phyloP scores from a whole-genome alignment of 2,888 invertebrate species.

The Punctoribates punctum region DNA sequence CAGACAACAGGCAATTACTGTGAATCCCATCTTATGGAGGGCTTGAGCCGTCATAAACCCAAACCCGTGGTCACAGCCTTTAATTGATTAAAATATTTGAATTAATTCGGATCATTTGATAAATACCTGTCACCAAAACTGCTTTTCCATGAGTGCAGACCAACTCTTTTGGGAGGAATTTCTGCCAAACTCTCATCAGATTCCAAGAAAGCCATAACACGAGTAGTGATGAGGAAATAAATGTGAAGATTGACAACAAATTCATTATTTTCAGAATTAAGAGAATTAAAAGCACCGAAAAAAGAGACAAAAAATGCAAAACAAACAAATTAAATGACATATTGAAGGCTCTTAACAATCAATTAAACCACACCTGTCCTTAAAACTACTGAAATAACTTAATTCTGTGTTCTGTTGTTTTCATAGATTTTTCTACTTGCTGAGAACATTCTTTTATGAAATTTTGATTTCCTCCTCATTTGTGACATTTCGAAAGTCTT shows the following conservation, averaged over 20 bases:
- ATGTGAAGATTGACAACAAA: background rate
- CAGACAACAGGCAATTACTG: constrained; percentile 28
- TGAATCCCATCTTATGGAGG: constrained; percentile 28
- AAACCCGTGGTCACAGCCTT: constrained; percentile 39
- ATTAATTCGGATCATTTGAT: background rate
- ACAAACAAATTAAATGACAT: background rate
- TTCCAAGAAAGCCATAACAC: background rate
- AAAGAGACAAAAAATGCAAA: background rate
- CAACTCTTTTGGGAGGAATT: background rate
- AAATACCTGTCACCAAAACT: constrained; percentile 26
- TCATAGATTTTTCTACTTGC: too few relatives aligned
- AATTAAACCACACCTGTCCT: too few relatives aligned
- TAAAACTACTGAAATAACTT: too few relatives aligned
- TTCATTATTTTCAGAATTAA: background rate
- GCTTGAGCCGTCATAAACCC: constrained; percentile 18
- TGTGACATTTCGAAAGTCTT: too few relatives aligned
- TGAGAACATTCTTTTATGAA: too few relatives aligned
- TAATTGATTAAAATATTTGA: background rate
- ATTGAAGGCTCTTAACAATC: too few relatives aligned
- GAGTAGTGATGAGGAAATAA: background rate
- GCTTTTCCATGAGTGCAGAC: background rate
- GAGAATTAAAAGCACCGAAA: background rate
- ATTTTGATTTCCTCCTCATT: too few relatives aligned
- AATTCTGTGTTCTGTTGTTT: too few relatives aligned
- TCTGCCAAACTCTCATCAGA: background rate